phyloP scores from a whole-genome alignment of 2,113 vertebrate species.

The Saguinus midas region DNA sequence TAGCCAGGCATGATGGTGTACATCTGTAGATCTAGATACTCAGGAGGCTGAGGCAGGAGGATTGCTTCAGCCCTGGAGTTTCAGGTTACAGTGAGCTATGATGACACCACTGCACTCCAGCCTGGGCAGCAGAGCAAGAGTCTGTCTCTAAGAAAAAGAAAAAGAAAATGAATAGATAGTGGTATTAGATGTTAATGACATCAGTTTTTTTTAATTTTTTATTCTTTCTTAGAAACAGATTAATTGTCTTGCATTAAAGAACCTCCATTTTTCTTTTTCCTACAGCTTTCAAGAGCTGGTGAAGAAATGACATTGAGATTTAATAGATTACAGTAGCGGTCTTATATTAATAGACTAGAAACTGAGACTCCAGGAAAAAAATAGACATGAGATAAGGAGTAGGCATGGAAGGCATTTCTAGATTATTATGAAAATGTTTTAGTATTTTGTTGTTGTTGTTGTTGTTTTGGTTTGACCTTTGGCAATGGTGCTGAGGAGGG shows the following conservation, averaged over 20 bases:
- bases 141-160: neutral
- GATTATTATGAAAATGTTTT: neutral
- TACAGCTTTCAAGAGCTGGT: neutral
- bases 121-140: neutral
- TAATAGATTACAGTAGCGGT: neutral
- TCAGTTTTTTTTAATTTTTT: neutral
- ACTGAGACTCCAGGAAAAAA: neutral
- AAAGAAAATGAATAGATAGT: neutral
- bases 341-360: neutral
- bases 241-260: neutral
- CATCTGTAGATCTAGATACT: neutral
- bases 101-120: neutral
- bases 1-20: neutral
- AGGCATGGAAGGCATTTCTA: slow-evolving; percentile 2
- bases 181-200: neutral
- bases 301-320: slow-evolving; percentile 9
- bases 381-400: neutral
- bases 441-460: neutral
- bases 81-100: neutral
- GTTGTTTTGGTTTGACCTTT: neutral
- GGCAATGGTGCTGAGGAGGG: neutral
- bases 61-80: neutral
- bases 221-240: slow-evolving; percentile 19
- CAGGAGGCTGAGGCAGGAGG: neutral
- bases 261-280: slow-evolving; percentile 13